These are phyloP conservation scores for Cataglyphis livida DNA, from an alignment of 2,888 invertebrate species.

Conservation along the genomic window DNA sequence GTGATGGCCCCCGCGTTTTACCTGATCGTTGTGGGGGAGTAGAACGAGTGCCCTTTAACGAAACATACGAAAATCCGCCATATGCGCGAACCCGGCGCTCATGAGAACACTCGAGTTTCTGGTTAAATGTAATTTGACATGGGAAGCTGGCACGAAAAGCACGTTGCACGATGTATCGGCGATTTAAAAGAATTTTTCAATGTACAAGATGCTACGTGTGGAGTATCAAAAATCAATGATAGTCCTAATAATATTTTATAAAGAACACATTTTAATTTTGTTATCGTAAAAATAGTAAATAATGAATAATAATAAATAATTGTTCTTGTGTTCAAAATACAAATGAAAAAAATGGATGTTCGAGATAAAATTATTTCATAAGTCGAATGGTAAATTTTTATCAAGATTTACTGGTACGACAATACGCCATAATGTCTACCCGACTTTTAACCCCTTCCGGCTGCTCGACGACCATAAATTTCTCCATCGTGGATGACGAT, in stretches of 20 bases:
- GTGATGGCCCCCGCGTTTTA: slow-evolving; percentile 63
- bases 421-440: background rate
- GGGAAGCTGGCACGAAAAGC: slow-evolving; percentile 76
- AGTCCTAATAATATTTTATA: background rate
- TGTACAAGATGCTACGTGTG: background rate
- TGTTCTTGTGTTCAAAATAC: background rate
- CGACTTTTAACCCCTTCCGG: slow-evolving; percentile 39
- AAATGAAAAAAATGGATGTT: background rate
- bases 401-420: background rate
- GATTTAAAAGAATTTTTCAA: slow-evolving; percentile 34
- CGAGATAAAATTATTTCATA: background rate
- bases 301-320: too few relatives aligned
- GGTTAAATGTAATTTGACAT: slow-evolving; percentile 81
- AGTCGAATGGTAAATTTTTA: background rate
- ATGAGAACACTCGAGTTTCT: slow-evolving; percentile 79
- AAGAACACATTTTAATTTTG: slow-evolving; percentile 1
- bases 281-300: background rate
- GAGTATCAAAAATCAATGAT: background rate
- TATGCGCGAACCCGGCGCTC: slow-evolving; percentile 70
- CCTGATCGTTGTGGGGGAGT: slow-evolving; percentile 68
- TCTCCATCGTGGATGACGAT: slow-evolving; percentile 10
- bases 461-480: background rate
- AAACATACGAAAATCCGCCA: slow-evolving; percentile 69
- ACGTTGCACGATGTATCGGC: slow-evolving; percentile 6
- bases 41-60: slow-evolving; percentile 58